Evolutionary conservation across 2,113 vertebrate genomes (phyloP).

Genomic region (Malurus alboscapulatus): DNA sequence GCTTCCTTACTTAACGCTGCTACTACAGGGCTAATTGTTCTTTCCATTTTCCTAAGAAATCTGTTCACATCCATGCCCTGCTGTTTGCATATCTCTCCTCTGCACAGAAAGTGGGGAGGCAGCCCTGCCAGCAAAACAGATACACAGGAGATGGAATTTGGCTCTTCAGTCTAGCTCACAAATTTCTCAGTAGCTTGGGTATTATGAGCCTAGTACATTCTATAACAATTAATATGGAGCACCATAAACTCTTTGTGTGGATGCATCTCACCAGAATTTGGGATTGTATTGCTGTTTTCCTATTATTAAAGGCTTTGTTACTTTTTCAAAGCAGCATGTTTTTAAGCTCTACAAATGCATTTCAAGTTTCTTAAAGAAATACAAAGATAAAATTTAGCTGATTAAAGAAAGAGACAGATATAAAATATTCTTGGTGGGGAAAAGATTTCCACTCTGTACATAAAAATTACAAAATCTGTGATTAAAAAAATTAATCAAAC

Average conservation of each 20-base stretch:
- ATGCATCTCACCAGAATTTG: background rate
- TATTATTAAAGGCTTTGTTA: background rate
- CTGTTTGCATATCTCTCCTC: background rate
- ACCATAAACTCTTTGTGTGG: background rate
- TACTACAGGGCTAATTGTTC: background rate
- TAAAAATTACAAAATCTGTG: background rate
- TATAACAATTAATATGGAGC: background rate
- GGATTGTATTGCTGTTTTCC: background rate
- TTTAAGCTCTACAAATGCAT: background rate
- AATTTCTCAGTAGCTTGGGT: background rate
- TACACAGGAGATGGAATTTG: background rate
- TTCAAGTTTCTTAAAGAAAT: background rate
- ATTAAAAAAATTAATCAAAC: background rate
- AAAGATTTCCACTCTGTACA: background rate
- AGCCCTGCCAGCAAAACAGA: fast-evolving
- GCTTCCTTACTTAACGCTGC: background rate
- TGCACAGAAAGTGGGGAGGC: background rate
- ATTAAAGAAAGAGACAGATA: background rate
- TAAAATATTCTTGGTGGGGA: background rate
- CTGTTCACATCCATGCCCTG: background rate
- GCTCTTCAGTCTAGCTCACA: background rate
- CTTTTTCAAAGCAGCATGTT: background rate
- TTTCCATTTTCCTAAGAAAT: background rate
- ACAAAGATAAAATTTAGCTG: background rate
- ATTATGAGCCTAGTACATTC: background rate